These are phyloP conservation scores for Andrena haemorrhoa DNA, from an alignment of 2,888 invertebrate species.

Conservation along the genomic window DNA sequence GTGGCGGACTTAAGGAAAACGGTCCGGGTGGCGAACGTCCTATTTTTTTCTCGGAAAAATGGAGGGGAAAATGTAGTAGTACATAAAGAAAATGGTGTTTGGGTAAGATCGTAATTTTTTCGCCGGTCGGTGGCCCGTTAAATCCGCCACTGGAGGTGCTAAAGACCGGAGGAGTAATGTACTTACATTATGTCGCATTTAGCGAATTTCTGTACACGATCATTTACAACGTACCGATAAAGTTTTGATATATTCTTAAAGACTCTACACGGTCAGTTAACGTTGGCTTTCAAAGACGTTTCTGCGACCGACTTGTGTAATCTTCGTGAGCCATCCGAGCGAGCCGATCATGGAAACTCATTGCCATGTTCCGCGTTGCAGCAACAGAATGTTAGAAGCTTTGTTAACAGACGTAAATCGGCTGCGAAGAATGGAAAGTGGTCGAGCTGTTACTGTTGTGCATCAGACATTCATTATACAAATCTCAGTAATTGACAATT, in stretches of 20 bases:
- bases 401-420: slow-evolving; percentile 10
- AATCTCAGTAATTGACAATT: slow-evolving; percentile 50
- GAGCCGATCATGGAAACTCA: not conserved
- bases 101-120: too few relatives aligned
- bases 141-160: slow-evolving; percentile 29
- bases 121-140: too few relatives aligned
- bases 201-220: slow-evolving; percentile 59
- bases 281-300: not conserved
- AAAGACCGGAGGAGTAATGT: slow-evolving; percentile 45
- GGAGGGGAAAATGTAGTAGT: too few relatives aligned
- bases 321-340: slow-evolving; percentile 5
- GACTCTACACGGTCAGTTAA: slow-evolving; percentile 15
- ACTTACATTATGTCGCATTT: slow-evolving; percentile 49
- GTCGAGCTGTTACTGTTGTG: slow-evolving; percentile 11
- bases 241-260: slow-evolving; percentile 27
- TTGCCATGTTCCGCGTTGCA: not conserved
- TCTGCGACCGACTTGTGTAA: slow-evolving; percentile 8
- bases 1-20: too few relatives aligned
- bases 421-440: not conserved
- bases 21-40: too few relatives aligned
- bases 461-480: slow-evolving; percentile 34
- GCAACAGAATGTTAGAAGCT: not conserved
- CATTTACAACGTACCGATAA: slow-evolving; percentile 60
- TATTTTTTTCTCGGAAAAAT: too few relatives aligned
- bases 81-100: too few relatives aligned